Conservation (phyloP, 2,888 invertebrate species). For the Esperia sulphurella region DNA sequence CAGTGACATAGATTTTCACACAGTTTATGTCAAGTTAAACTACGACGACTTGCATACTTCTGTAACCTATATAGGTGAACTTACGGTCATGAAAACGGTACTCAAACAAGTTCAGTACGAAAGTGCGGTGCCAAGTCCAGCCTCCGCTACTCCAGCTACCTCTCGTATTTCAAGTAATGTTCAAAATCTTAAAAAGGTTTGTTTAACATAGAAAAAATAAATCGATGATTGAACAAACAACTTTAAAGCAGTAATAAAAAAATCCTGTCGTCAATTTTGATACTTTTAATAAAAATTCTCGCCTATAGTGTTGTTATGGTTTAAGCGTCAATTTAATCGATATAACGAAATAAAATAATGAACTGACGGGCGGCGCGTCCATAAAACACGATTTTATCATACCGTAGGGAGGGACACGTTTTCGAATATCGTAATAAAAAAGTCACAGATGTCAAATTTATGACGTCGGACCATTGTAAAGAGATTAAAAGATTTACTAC, state of each 20-base stretch:
- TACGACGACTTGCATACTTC: too few species aligned
- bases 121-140: background rate
- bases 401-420: conserved; percentile 72
- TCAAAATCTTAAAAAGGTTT: background rate
- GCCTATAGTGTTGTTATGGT: conserved; percentile 21
- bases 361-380: conserved; percentile 60
- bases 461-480: conserved; percentile 75
- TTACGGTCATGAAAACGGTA: too few species aligned
- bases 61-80: too few species aligned
- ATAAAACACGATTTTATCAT: conserved; percentile 78
- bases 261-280: conserved; percentile 14
- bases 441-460: conserved; percentile 79
- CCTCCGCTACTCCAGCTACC: background rate
- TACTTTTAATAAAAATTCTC: conserved; percentile 16
- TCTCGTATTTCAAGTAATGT: too few species aligned
- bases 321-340: conserved; percentile 59
- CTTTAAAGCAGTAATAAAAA: background rate
- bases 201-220: conserved; percentile 1
- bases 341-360: conserved; percentile 70
- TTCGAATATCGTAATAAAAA: conserved; percentile 78
- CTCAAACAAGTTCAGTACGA: too few species aligned
- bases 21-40: too few species aligned
- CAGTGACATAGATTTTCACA: too few species aligned
- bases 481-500: conserved; percentile 78
- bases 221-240: conserved; percentile 13